phyloP scores from a whole-genome alignment of 2,888 invertebrate genomes.

The Rhingia campestris region DNA sequence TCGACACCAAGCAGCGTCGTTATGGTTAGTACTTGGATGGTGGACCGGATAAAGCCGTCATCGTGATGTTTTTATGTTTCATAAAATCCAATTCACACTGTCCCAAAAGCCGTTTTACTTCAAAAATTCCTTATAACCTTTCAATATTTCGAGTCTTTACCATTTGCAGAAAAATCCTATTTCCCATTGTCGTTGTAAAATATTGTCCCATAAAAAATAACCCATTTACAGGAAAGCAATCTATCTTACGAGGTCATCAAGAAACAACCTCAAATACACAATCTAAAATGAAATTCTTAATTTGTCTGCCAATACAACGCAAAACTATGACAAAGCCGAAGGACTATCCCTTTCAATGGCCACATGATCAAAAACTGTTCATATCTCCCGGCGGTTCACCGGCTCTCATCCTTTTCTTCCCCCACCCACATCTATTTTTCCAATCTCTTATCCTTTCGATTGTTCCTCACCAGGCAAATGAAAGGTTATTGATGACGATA shows the following conservation, averaged over 20 bases:
- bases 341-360: conserved; percentile 37
- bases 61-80: no score
- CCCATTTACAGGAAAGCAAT: not conserved
- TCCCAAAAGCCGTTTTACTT: no score
- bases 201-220: no score
- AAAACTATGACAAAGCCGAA: conserved; percentile 40
- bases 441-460: conserved; percentile 53
- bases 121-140: no score
- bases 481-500: conserved; percentile 40
- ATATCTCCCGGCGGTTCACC: conserved; percentile 52
- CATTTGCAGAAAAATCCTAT: no score
- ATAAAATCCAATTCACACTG: no score
- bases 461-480: conserved; percentile 34
- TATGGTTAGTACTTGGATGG: no score
- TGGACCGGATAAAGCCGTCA: no score
- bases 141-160: no score
- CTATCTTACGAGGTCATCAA: conserved; percentile 15
- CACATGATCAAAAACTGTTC: conserved; percentile 57
- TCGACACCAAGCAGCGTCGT: no score
- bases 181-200: no score
- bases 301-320: conserved; percentile 19
- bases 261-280: not conserved
- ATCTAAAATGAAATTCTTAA: conserved; percentile 18
- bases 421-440: conserved; percentile 3
- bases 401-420: not conserved